These are phyloP conservation scores for Drosophila infuscata DNA, from an alignment of 2,888 invertebrate species.

Conservation along the genomic window DNA sequence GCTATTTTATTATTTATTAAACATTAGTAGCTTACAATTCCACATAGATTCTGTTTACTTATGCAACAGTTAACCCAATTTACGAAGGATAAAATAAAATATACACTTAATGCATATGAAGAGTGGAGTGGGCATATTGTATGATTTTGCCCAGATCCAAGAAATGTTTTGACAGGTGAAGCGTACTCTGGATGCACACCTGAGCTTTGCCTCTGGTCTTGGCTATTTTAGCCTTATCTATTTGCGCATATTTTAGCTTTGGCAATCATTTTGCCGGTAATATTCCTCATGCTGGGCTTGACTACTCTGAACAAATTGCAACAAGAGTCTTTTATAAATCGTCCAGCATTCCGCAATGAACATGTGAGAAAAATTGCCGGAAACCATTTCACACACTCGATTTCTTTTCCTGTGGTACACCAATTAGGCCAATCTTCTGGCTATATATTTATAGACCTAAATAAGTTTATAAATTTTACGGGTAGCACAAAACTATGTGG, in stretches of 20 bases:
- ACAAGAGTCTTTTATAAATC: constrained; percentile 60
- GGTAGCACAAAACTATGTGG: constrained; percentile 59
- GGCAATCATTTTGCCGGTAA: background rate
- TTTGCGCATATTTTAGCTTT: background rate
- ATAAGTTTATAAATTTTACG: constrained; percentile 71
- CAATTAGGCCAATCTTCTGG: constrained; percentile 72
- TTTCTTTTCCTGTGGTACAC: constrained; percentile 58
- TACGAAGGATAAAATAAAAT: background rate
- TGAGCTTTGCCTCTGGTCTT: background rate
- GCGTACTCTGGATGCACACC: background rate
- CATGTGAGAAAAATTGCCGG: constrained; percentile 50
- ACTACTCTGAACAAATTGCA: constrained; percentile 39
- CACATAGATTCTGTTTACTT: background rate
- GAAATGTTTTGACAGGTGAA: background rate
- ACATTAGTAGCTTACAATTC: background rate
- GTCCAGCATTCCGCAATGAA: constrained; percentile 44
- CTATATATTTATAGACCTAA: constrained; percentile 68
- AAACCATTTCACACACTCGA: constrained; percentile 10
- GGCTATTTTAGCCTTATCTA: constrained; percentile 2
- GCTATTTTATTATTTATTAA: background rate
- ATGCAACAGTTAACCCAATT: background rate
- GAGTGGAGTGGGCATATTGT: background rate
- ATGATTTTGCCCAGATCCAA: background rate
- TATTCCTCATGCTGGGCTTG: background rate
- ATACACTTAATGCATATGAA: background rate